Conservation (phyloP, 2,797 vertebrate species). For the Linurgus olivaceus region DNA sequence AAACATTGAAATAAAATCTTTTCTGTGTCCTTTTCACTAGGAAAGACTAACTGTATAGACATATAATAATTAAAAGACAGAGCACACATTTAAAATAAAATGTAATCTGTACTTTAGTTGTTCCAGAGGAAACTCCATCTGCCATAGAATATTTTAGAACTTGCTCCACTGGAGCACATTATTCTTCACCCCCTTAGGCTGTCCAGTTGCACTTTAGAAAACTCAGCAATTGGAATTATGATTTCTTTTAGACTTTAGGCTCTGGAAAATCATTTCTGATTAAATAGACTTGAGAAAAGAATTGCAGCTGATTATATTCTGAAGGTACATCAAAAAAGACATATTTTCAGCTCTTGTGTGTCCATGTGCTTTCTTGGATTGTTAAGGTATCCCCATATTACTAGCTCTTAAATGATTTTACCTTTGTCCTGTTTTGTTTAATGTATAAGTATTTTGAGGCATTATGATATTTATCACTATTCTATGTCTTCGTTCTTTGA, state of each 20-base stretch:
- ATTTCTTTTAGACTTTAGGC: conserved; percentile 10
- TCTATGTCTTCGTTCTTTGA: not conserved
- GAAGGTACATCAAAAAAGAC: not conserved
- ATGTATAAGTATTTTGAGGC: not conserved
- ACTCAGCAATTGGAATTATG: not conserved
- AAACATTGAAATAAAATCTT: not conserved
- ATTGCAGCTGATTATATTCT: not conserved
- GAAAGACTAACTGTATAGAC: not conserved
- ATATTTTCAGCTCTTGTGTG: not conserved
- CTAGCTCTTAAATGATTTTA: not conserved
- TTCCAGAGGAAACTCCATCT: not conserved
- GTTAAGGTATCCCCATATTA: not conserved
- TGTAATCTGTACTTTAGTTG: not conserved
- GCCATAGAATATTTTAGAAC: not conserved
- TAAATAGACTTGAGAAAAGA: not conserved
- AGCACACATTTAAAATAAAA: not conserved
- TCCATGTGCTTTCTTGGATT: not conserved
- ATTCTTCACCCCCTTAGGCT: not conserved
- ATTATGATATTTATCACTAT: not conserved
- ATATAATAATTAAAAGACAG: not conserved
- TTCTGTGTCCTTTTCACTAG: not conserved
- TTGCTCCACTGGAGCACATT: not conserved
- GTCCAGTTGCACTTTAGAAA: conserved; percentile 17
- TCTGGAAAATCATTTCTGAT: conserved; percentile 30
- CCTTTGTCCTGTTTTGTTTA: not conserved